Evolutionary conservation across 2,888 invertebrate genomes (phyloP).

Genomic region (Melanostoma mellinum): DNA sequence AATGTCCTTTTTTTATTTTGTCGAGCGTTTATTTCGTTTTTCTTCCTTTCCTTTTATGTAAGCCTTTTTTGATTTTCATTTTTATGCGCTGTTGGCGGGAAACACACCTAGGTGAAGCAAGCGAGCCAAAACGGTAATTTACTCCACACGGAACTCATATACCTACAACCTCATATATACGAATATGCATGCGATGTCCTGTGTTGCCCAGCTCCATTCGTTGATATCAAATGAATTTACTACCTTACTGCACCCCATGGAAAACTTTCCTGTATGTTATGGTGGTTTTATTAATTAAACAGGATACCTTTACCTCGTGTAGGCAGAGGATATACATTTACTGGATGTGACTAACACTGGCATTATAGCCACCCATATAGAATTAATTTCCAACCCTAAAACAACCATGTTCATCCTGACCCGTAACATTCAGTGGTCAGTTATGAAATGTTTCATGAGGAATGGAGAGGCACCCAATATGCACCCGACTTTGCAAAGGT

Average conservation of each 20-base stretch:
- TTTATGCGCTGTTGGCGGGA: conserved; percentile 41
- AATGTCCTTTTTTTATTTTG: conserved; percentile 17
- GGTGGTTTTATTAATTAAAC: conserved; percentile 49
- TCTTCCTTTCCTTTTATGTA: background rate
- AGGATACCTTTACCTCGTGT: conserved; percentile 12
- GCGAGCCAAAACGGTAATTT: conserved; percentile 29
- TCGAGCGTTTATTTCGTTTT: background rate
- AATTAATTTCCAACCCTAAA: conserved; percentile 10
- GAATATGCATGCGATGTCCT: conserved; percentile 12
- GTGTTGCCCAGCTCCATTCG: background rate
- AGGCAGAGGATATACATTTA: conserved; percentile 16
- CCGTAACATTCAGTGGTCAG: conserved; percentile 28
- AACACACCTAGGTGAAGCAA: background rate
- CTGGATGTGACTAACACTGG: conserved; percentile 33
- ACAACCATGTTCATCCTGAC: background rate
- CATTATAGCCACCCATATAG: conserved; percentile 26
- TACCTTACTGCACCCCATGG: conserved; percentile 31
- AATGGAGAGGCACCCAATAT: background rate
- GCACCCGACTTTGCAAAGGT: background rate
- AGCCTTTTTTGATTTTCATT: conserved; percentile 39
- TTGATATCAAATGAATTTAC: conserved; percentile 4
- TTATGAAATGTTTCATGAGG: conserved; percentile 14
- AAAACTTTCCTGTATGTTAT: background rate
- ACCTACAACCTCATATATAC: background rate
- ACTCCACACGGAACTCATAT: conserved; percentile 31